Conservation (phyloP, 2,797 vertebrate species). For the Chromis chromis region DNA sequence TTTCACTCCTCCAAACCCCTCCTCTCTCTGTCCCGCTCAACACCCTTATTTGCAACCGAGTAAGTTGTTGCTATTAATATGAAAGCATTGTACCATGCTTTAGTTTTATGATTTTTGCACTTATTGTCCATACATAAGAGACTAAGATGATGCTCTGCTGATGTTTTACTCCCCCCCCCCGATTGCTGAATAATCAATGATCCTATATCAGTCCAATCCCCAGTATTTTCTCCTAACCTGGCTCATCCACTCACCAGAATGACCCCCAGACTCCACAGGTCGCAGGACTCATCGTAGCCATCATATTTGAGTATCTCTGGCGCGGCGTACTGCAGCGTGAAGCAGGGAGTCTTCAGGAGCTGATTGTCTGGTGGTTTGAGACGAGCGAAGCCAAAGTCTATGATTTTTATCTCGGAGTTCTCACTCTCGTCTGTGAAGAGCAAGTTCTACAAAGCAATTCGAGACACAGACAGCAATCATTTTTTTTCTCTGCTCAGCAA, state of each 20-base stretch:
- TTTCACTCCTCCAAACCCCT: too few species aligned
- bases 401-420: conserved; percentile 98
- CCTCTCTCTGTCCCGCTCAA: too few species aligned
- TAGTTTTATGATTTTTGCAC: too few species aligned
- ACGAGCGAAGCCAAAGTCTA: conserved; percentile 98
- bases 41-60: background rate
- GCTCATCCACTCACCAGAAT: conserved; percentile 90
- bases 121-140: background rate
- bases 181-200: conserved; percentile 35
- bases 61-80: too few species aligned
- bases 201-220: background rate
- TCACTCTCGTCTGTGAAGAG: conserved; percentile 97
- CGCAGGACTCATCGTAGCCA: conserved; percentile 98
- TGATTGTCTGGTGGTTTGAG: conserved; percentile 99
- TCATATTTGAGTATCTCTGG: conserved; percentile 96
- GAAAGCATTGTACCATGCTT: too few species aligned
- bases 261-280: conserved; percentile 98
- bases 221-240: conserved; percentile 14
- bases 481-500: conserved; percentile 49
- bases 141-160: background rate
- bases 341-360: conserved; percentile 97
- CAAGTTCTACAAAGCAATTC: conserved; percentile 89
- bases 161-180: background rate
- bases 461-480: conserved; percentile 69
- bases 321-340: conserved; percentile 97